Evolutionary conservation across 2,888 invertebrate genomes (phyloP), one percentile per base, ranked within the genome.

Genomic region (Pyrrhosoma nymphula): DNA sequence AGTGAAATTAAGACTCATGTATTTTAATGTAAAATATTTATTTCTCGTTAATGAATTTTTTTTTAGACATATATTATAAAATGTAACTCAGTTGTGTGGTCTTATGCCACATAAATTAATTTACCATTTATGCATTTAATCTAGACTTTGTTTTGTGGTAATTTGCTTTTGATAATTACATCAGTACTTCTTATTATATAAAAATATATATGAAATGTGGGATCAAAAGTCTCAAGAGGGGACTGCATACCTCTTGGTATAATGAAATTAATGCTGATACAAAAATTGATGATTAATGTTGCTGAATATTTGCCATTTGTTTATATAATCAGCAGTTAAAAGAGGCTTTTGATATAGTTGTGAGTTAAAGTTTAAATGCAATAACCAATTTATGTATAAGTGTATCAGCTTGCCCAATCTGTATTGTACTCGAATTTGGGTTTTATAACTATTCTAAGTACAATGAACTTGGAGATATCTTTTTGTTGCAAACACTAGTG

Each of bases 11-110:
- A 75, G 93, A 69, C 93, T 75, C 69, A 23, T 93, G 69, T 93
- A 93, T 93, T 93, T 93, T 75, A 93, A 75, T 93, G 93, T 93
- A 93, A 93, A 93, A 93, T 93, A 93, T 93, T 93, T 93, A 93
- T 93, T 93, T 93, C 93, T 30, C 69, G 93, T 93, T 93, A 93
- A 93, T 93, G 93, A 93, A 93, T n/a, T 93, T 93, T 93, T n/a
- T 55, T 39, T 63, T 69, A 47, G 93, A 91, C 82, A 82, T 93
- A 75, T 93, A 93, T 69, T 82, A n/a, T 69, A 75, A 93, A 93
- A 47, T 93, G 69, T 93, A 69, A 93, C 93, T 75, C 0, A 47
- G 63, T 35, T 55, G 0, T 93, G 93, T 93, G 93, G 69, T 93
- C 75, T 75, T 75, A 69, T 93, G 69, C 47, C 93, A 75, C 93